Conservation (phyloP, 1,140 invertebrate genomes). For the Caenorhabditis briggsae region DNA sequence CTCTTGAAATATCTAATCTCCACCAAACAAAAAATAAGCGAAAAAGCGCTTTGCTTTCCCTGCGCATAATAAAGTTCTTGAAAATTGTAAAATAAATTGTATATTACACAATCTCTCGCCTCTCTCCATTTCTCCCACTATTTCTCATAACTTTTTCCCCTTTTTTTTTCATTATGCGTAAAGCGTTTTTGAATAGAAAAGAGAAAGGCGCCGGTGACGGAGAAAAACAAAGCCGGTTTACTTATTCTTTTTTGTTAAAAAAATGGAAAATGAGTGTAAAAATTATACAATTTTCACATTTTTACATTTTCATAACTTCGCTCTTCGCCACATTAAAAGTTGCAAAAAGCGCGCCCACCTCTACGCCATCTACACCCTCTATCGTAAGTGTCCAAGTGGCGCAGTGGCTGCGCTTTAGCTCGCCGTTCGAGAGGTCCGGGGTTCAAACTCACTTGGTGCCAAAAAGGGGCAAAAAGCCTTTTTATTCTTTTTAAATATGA, state of each 20-base stretch:
- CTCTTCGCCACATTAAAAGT: too few relatives aligned
- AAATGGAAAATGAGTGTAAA: constrained; percentile 16
- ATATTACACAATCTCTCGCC: neutral
- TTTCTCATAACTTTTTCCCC: neutral
- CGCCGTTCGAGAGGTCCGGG: too few relatives aligned
- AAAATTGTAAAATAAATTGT: constrained; percentile 37
- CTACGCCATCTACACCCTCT: too few relatives aligned
- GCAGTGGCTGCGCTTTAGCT: too few relatives aligned
- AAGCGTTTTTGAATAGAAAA: constrained; percentile 13
- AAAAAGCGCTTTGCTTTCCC: neutral
- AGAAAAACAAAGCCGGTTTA: neutral
- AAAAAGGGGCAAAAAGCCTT: too few relatives aligned
- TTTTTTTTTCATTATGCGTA: constrained; percentile 36
- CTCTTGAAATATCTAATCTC: too few relatives aligned
- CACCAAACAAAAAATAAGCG: too few relatives aligned
- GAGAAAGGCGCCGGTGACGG: neutral
- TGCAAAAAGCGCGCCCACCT: too few relatives aligned
- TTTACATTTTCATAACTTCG: too few relatives aligned
- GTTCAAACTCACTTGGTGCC: too few relatives aligned
- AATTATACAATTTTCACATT: too few relatives aligned
- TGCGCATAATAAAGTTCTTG: neutral
- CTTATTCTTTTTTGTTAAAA: neutral
- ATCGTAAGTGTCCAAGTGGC: too few relatives aligned
- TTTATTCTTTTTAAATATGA: neutral
- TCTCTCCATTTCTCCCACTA: constrained; percentile 13